Conservation (phyloP, 2,888 invertebrate genomes). For the Cephus nigrinus region DNA sequence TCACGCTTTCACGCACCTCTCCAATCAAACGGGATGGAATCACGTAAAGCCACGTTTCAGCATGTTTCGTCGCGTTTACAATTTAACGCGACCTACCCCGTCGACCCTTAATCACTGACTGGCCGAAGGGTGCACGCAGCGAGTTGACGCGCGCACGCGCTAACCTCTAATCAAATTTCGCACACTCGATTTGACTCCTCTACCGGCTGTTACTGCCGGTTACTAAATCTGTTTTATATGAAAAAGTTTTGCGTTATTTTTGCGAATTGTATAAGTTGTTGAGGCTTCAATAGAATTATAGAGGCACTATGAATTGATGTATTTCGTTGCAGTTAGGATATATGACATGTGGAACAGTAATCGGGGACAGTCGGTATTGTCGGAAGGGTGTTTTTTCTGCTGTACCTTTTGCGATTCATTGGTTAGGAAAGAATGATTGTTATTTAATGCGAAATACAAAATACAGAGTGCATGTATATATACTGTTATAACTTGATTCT, state of each 20-base stretch:
- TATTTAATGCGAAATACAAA: neutral
- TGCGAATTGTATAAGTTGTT: neutral
- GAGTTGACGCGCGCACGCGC: conserved; percentile 19
- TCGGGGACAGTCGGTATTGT: neutral
- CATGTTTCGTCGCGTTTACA: conserved; percentile 24
- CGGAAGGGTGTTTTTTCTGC: neutral
- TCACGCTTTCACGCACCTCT: conserved; percentile 8
- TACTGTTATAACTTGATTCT: conserved; percentile 19
- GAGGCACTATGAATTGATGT: neutral
- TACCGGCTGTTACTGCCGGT: neutral
- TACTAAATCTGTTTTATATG: neutral
- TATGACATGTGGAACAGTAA: neutral
- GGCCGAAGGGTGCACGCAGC: conserved; percentile 13
- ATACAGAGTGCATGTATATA: neutral
- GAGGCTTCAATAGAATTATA: neutral
- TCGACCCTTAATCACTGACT: conserved; percentile 26
- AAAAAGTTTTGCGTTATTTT: neutral
- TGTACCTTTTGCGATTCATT: neutral
- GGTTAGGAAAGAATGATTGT: neutral
- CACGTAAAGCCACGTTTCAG: conserved; percentile 13
- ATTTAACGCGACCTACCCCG: conserved; percentile 29
- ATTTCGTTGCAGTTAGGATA: neutral
- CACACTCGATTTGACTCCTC: conserved; percentile 30
- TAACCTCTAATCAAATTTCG: conserved; percentile 44
- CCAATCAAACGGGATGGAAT: conserved; percentile 12